A percentile compares a stretch with the other conserved stretches of the same genome.
Evolutionary conservation across 2,113 vertebrate genomes (phyloP).

Genomic region (Caranx melampygus): DNA sequence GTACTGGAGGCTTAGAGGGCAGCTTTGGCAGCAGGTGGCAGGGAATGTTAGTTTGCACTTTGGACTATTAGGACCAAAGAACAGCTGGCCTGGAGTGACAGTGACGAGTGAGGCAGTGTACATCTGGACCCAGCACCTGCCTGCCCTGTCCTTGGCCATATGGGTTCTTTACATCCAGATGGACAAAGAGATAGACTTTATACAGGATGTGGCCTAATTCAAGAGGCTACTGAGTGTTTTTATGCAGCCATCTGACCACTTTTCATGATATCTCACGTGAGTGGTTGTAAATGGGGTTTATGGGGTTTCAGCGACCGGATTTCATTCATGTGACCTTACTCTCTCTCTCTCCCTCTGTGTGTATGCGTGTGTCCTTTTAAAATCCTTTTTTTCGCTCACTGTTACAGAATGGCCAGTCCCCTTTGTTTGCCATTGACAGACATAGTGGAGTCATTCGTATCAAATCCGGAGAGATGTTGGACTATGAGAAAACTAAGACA

Average conservation of each 20-base stretch:
- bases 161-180: conserved; percentile 63
- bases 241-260: conserved; percentile 42
- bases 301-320: conserved; percentile 33
- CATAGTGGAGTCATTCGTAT: conserved; percentile 93
- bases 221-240: conserved; percentile 35
- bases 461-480: conserved; percentile 86
- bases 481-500: conserved; percentile 91
- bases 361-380: conserved; percentile 24
- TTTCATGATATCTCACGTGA: conserved; percentile 53
- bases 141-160: conserved; percentile 47
- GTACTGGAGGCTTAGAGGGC: conserved; percentile 69
- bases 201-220: conserved; percentile 48
- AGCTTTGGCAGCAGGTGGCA: conserved; percentile 52
- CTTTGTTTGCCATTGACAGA: conserved; percentile 89
- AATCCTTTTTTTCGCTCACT: conserved; percentile 37
- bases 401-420: conserved; percentile 83
- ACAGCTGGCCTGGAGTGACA: conserved; percentile 65
- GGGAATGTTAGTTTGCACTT: conserved; percentile 66
- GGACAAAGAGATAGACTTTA: conserved; percentile 36
- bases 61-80: conserved; percentile 62
- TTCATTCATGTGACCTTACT: conserved; percentile 29
- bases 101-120: conserved; percentile 33
- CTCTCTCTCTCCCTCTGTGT: background rate
- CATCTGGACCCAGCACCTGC: conserved; percentile 70
- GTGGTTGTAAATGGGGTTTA: conserved; percentile 37